A percentile compares a stretch with the other conserved stretches of the same genome.
These are phyloP conservation scores for Microctonus brassicae DNA, from an alignment of 2,888 invertebrate genomes.

Conservation along the genomic window DNA sequence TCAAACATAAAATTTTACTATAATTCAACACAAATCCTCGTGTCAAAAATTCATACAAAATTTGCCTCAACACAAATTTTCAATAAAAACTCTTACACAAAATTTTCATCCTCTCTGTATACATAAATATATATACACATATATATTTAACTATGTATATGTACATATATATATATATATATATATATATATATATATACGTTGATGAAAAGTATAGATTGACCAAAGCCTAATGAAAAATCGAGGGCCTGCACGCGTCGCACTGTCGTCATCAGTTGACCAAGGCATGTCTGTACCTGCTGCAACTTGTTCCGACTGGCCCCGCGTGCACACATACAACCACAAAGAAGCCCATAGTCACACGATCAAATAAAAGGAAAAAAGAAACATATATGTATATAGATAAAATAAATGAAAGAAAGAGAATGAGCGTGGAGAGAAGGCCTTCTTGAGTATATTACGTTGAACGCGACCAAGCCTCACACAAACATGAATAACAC, in stretches of 20 bases:
- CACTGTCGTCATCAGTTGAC: constrained; percentile 35
- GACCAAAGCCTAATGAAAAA: constrained; percentile 6
- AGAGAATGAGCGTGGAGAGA: constrained; percentile 11
- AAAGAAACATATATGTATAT: too few relatives aligned
- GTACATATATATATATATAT: too few relatives aligned
- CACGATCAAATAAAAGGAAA: too few relatives aligned
- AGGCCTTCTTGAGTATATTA: constrained; percentile 30
- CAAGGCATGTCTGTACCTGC: constrained; percentile 42
- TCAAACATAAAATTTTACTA: too few relatives aligned
- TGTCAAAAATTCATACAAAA: too few relatives aligned
- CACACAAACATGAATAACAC: constrained; percentile 33
- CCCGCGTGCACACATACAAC: too few relatives aligned
- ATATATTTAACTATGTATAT: too few relatives aligned
- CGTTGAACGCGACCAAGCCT: constrained; percentile 27
- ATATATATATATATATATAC: background rate
- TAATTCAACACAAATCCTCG: too few relatives aligned
- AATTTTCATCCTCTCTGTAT: too few relatives aligned
- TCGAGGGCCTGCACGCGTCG: constrained; percentile 51
- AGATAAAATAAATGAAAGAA: background rate
- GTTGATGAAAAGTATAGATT: constrained; percentile 32
- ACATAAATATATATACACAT: background rate
- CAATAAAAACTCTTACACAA: too few relatives aligned
- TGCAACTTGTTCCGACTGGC: constrained; percentile 33
- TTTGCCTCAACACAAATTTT: too few relatives aligned
- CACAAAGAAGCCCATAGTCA: too few relatives aligned